These are phyloP conservation scores for Gracilinanus agilis DNA, from an alignment of 2,113 vertebrate species.

Conservation along the genomic window DNA sequence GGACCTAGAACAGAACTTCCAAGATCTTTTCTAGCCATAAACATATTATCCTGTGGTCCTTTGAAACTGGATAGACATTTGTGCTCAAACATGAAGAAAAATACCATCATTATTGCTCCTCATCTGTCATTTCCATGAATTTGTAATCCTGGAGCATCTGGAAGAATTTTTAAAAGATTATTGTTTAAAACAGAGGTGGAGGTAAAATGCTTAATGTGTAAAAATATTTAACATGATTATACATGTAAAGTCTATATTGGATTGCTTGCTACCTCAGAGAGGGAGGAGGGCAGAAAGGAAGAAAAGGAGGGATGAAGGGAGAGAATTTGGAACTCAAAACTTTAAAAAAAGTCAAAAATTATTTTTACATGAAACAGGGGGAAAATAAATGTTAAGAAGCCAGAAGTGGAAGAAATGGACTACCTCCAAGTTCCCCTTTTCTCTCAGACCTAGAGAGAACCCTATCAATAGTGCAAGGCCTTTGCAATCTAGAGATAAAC, in stretches of 20 bases:
- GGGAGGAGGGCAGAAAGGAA: too few species aligned
- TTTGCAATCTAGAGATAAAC: background rate
- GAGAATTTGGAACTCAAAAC: too few species aligned
- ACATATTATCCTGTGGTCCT: background rate
- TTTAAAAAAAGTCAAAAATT: too few species aligned
- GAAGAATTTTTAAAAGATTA: background rate
- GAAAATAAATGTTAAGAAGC: background rate
- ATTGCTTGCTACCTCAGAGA: too few species aligned
- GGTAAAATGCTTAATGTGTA: too few species aligned
- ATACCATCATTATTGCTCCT: background rate
- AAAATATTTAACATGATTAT: too few species aligned
- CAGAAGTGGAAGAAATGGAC: constrained; percentile 21
- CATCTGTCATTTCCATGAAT: background rate
- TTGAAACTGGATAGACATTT: background rate
- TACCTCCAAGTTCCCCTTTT: constrained; percentile 9
- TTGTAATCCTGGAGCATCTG: constrained; percentile 24
- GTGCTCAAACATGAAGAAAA: constrained; percentile 22
- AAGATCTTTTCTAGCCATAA: background rate
- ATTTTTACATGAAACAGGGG: too few species aligned
- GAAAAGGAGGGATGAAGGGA: too few species aligned
- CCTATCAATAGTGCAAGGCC: constrained; percentile 28
- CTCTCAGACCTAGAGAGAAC: constrained; percentile 10
- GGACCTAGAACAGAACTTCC: too few species aligned
- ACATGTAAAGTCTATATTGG: too few species aligned
- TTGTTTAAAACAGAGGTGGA: constrained; percentile 50